Conservation (phyloP, 2,888 invertebrate species). For the Lamellibrachia columna region DNA sequence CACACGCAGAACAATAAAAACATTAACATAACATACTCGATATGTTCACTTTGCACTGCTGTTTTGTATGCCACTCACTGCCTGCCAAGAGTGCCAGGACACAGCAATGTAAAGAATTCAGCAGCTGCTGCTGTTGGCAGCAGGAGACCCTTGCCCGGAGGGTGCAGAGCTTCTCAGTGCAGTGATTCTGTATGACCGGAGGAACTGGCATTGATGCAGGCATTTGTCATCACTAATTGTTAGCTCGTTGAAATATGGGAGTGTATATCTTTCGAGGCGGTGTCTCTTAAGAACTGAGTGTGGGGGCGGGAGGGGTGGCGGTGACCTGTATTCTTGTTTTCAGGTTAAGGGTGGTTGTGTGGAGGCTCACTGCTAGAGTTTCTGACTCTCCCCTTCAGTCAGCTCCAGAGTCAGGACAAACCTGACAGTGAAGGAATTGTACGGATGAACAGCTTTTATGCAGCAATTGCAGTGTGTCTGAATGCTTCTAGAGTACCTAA, state of each 20-base stretch:
- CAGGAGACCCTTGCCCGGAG: not conserved
- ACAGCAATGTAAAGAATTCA: not conserved
- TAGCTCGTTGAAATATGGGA: not conserved
- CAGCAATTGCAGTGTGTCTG: not conserved
- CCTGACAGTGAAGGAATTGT: not conserved
- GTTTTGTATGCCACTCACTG: not conserved
- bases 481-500: not conserved
- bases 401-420: not conserved
- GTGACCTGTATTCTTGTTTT: not conserved
- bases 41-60: not conserved
- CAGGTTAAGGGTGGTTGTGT: not conserved
- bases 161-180: not conserved
- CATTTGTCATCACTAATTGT: constrained; percentile 3
- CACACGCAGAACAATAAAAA: not conserved
- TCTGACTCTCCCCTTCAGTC: not conserved
- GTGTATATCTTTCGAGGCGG: not conserved
- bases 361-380: not conserved
- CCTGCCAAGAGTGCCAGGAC: not conserved
- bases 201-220: not conserved
- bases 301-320: not conserved
- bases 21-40: not conserved
- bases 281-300: not conserved
- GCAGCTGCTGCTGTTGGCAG: not conserved
- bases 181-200: not conserved
- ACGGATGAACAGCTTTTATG: not conserved